Conservation (phyloP, 2,797 vertebrate genomes). For the Cynopterus sphinx region DNA sequence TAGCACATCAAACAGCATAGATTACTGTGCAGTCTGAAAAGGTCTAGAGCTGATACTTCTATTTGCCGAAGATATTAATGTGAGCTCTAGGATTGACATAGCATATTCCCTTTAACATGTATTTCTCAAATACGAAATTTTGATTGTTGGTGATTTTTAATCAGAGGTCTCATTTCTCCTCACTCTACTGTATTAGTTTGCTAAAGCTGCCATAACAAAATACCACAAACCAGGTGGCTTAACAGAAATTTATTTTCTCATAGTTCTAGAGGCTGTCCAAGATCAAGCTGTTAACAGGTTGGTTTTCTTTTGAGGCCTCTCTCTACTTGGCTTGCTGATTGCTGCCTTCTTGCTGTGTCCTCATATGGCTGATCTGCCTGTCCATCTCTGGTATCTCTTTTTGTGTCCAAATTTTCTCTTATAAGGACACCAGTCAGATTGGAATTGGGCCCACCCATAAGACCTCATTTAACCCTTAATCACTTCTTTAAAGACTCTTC, state of each 20-base stretch:
- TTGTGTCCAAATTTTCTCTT: neutral
- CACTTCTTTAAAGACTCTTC: neutral
- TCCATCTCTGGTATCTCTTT: neutral
- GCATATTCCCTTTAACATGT: neutral
- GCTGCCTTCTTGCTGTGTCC: neutral
- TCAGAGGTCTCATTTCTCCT: neutral
- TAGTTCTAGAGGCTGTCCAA: neutral
- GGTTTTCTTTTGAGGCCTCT: neutral
- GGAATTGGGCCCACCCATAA: neutral
- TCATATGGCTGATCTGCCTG: neutral
- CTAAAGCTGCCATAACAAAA: neutral
- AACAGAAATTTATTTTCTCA: slow-evolving; percentile 11
- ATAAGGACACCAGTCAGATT: neutral
- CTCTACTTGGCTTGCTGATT: neutral
- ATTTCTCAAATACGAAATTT: slow-evolving; percentile 28
- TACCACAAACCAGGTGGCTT: neutral
- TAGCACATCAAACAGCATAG: neutral
- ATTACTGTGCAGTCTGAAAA: neutral
- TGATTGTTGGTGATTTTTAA: neutral
- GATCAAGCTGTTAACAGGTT: neutral
- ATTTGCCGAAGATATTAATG: neutral
- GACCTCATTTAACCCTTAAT: neutral
- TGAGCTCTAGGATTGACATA: neutral
- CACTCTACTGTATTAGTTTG: neutral
- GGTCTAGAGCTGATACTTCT: neutral